phyloP scores from a whole-genome alignment of 2,888 invertebrate genomes.

The Pogonocherus hispidulus region DNA sequence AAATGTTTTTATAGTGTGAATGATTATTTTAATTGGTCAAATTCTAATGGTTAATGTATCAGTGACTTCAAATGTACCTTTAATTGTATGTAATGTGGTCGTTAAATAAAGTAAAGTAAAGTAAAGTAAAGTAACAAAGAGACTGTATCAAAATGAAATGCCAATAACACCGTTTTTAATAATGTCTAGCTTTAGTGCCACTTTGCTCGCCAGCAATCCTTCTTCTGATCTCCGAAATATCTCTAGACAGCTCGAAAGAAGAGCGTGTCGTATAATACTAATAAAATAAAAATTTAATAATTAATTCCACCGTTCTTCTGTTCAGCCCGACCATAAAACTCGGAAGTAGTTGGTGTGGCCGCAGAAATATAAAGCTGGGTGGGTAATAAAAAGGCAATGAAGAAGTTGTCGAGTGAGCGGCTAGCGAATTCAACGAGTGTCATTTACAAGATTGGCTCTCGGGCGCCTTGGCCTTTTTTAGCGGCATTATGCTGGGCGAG shows the following conservation, averaged over 20 bases:
- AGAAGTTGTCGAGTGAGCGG: conserved; percentile 41
- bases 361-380: conserved; percentile 36
- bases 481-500: not conserved
- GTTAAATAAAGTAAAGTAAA: too few relatives aligned
- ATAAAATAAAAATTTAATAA: conserved; percentile 35
- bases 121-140: too few relatives aligned
- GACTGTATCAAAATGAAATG: too few relatives aligned
- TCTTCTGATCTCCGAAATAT: not conserved
- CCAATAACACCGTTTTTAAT: too few relatives aligned
- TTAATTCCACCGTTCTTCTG: conserved; percentile 36
- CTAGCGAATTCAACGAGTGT: conserved; percentile 34
- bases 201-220: not conserved
- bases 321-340: conserved; percentile 35
- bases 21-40: too few relatives aligned
- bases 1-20: too few relatives aligned
- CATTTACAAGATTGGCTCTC: conserved; percentile 38
- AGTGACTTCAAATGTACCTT: too few relatives aligned
- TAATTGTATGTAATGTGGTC: too few relatives aligned
- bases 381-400: conserved; percentile 41
- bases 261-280: not conserved
- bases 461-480: conserved; percentile 14
- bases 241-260: not conserved
- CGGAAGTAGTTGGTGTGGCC: conserved; percentile 34
- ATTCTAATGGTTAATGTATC: too few relatives aligned
- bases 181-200: too few relatives aligned